Evolutionary conservation across 2,113 vertebrate genomes (phyloP), one percentile per base, ranked within the genome.

Genomic region (Trochalopteron elliotii): DNA sequence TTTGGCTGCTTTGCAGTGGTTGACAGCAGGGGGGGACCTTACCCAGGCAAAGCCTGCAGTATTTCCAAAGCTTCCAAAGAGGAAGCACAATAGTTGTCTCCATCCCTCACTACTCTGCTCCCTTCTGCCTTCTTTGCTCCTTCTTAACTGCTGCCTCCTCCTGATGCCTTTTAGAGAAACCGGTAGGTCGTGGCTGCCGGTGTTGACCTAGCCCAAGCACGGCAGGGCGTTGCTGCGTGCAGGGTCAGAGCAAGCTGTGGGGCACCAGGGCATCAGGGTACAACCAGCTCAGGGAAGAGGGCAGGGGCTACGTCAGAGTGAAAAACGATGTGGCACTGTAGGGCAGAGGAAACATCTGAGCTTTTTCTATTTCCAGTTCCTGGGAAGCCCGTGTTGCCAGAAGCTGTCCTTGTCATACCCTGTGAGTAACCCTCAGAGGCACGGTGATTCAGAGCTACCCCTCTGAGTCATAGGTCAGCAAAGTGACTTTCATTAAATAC

Each of bases 191-290:
- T 77, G 42, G 37, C 76, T 53, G 25, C 31, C n/a, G 28, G 31
- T 4, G 25, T 22, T 88, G 52, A 28, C 61, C 15, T 28, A 4
- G 9, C 22, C 52, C 1, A 3, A 15, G 42, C 12, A 9, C 5
- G 60, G 59, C 8, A 1, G 33, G 33, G 50, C 2, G 1, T 17
- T 86, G 44, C 60, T 21, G 14, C 0, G 0, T 35, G 64, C 53
- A 63, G 44, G 42, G 35, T 60, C 44, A 64, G 70, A 75, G 24
- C n/a, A 64, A 56, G 45, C 31, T 39, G 22, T 49, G 20, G 37
- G 35, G 47, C 23, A 42, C n/a, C 35, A 67, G 37, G n/a, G 7
- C 18, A 20, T 5, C 13, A 49, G 22, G 2, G 14, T n/a, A 21
- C 23, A 39, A 77, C 49, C 2, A 6, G 31, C 53, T 64, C 4